These are phyloP conservation scores for Myxocyprinus asiaticus DNA, from an alignment of 2,113 vertebrate genomes.

Conservation along the genomic window DNA sequence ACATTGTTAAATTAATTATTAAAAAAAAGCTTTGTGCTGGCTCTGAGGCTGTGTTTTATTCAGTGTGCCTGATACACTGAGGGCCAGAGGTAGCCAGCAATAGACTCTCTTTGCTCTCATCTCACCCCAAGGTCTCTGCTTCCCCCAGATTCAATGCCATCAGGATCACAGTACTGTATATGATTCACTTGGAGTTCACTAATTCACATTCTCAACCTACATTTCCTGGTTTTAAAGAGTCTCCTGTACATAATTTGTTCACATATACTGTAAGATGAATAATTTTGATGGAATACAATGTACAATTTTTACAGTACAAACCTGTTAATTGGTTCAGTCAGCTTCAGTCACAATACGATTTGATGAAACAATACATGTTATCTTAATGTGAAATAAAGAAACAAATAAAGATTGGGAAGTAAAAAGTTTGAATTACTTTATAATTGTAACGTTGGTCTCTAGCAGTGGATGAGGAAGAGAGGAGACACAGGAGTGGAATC, in stretches of 20 bases:
- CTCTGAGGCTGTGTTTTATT: too few species aligned
- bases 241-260: neutral
- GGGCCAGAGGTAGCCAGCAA: constrained; percentile 28
- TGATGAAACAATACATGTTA: too few species aligned
- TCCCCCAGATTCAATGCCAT: neutral
- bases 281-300: too few species aligned
- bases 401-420: too few species aligned
- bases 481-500: too few species aligned
- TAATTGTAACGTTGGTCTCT: too few species aligned
- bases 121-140: neutral
- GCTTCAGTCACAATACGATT: too few species aligned
- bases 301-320: too few species aligned
- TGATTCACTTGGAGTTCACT: constrained; percentile 25
- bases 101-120: neutral
- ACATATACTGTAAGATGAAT: neutral
- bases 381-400: too few species aligned
- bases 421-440: too few species aligned
- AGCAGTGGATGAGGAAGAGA: too few species aligned
- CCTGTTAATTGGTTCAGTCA: too few species aligned
- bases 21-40: constrained; percentile 22
- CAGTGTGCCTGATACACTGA: neutral
- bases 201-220: constrained; percentile 29
- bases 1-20: constrained; percentile 52
- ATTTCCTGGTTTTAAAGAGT: neutral
- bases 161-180: neutral